Base-by-base conservation (phyloP, 1,140 invertebrate species). In the Polypedilum pembai region DNA sequence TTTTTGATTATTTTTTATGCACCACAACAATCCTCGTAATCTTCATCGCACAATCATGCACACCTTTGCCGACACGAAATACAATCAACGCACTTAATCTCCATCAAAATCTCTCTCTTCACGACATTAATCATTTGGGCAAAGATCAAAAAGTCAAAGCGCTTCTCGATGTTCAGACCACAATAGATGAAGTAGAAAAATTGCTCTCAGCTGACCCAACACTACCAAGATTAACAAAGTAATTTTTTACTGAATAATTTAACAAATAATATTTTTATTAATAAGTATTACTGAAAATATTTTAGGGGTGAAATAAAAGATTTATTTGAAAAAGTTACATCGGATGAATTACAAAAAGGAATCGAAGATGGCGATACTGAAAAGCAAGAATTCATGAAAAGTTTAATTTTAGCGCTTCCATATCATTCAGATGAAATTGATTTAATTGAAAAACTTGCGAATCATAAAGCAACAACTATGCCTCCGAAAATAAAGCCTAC, bases 111-210 rank as follows among this genome's bases (percentile, higher is more conserved):
- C 18, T 69, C 7, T 69, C 20, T 4, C 65, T 21, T 21, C 17
- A 21, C 3, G 65, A 69, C 20, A 21, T 69, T 18, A 69, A 69
- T 69, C 4, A 20, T 3, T 69, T 69, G 17, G 65, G 65, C 7
- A 69, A 69, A 21, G 65, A 69, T 21, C 65, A 69, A 21, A 18
- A 18, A 20, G 17, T 69, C 4, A 18, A 69, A 18, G 65, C 65
- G 8, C 17, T 69, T 21, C 20, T 69, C 1, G 65, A 69, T 20
- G 65, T 69, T 20, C 65, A 69, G 20, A 69, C 65, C 3, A 88
- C 87, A 3, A 86, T 88, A 41, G 80, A 85, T 1, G 84, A 87
- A 76, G 87, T 88, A 7, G 85, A 88, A 41, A 83, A 82, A 72
- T 82, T 87, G 40, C 76, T 88, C 8, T 77, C 80, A 40, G 80